A percentile compares a stretch with the other conserved stretches of the same genome.
phyloP scores from a whole-genome alignment of 2,113 vertebrate genomes.

The Corythornis cristatus region DNA sequence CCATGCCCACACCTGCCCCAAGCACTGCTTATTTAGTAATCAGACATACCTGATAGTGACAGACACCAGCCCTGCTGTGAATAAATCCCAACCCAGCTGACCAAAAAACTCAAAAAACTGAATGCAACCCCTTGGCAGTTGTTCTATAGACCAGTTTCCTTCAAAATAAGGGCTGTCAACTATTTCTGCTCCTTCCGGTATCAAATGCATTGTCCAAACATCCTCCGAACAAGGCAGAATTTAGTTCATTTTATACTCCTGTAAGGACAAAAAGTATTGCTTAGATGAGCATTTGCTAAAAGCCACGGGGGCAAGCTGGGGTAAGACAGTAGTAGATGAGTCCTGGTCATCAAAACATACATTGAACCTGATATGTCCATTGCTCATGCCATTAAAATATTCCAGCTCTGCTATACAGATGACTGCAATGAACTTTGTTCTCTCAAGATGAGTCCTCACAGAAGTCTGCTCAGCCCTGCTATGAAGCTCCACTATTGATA shows the following conservation, averaged over 20 bases:
- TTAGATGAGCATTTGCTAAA: neutral
- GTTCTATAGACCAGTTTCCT: neutral
- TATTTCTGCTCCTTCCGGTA: neutral
- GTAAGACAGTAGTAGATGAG: neutral
- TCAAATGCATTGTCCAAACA: neutral
- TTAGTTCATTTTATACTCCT: neutral
- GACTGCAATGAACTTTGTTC: neutral
- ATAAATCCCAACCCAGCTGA: neutral
- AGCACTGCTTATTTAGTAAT: neutral
- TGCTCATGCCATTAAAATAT: rapidly evolving
- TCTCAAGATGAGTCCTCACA: neutral
- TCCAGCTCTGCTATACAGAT: rapidly evolving
- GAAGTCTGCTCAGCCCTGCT: neutral
- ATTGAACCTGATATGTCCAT: rapidly evolving
- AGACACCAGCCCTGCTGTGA: rapidly evolving
- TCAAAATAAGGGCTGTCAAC: neutral
- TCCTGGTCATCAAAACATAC: neutral
- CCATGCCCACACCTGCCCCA: rapidly evolving
- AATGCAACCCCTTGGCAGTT: neutral
- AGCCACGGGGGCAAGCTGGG: neutral
- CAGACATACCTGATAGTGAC: neutral
- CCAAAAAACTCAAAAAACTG: neutral
- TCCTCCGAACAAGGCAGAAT: neutral
- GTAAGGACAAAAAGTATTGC: neutral
- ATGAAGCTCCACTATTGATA: neutral